Conservation (phyloP, 2,113 vertebrate genomes). For the Phocoena phocoena region DNA sequence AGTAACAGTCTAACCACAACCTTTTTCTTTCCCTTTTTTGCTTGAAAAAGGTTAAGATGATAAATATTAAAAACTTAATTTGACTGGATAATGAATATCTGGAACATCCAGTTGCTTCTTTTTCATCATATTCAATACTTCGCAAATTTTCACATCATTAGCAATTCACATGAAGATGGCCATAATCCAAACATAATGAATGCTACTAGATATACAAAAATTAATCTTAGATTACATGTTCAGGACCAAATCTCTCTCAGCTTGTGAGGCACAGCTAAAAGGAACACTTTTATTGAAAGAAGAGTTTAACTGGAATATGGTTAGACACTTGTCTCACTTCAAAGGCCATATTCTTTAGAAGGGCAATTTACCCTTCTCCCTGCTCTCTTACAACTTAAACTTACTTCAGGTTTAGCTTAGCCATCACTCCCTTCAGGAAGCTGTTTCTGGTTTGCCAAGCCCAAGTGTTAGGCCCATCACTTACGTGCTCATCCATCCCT, state of each 20-base stretch:
- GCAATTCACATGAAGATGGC: conserved; percentile 79
- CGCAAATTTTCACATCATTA: conserved; percentile 80
- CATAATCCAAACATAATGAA: conserved; percentile 83
- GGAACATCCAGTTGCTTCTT: conserved; percentile 71
- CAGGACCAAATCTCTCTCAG: conserved; percentile 77
- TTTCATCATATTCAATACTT: conserved; percentile 54
- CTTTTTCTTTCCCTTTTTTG: conserved; percentile 52
- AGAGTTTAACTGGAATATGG: conserved; percentile 62
- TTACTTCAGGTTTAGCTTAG: not conserved
- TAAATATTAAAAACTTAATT: conserved; percentile 78
- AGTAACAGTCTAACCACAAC: conserved; percentile 46
- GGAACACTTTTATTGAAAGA: conserved; percentile 65
- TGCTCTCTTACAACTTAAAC: not conserved
- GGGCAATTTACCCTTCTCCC: not conserved
- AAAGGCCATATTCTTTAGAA: not conserved
- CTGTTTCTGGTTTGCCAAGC: not conserved
- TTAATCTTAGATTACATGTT: conserved; percentile 79
- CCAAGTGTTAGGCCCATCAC: not conserved
- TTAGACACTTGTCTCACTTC: conserved; percentile 14
- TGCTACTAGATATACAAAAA: conserved; percentile 80
- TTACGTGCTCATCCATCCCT: accelerated
- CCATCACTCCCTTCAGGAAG: not conserved
- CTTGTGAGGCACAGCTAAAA: conserved; percentile 66
- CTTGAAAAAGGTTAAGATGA: conserved; percentile 76
- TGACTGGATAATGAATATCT: conserved; percentile 78